A percentile compares a stretch with the other conserved stretches of the same genome.
These are phyloP conservation scores for Oikopleura albicans DNA, from an alignment of 23 tunicate genomes.

Conservation along the genomic window DNA sequence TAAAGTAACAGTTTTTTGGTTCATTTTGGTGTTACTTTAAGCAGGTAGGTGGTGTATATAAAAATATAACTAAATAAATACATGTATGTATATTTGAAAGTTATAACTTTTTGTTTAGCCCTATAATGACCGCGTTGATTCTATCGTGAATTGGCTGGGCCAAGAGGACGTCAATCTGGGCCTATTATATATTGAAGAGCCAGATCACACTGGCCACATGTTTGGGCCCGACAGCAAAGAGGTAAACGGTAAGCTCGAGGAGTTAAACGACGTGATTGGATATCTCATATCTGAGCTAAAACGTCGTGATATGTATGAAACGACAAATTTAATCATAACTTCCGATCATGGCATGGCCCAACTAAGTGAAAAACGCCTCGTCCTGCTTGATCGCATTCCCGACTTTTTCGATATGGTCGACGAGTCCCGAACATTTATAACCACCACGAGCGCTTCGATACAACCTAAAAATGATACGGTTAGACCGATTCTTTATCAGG, in stretches of 20 bases:
- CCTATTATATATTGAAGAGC: slow-evolving; percentile 1
- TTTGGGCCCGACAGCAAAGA: slow-evolving; percentile 1
- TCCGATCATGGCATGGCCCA: slow-evolving; percentile 8
- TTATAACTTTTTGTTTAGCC: neutral
- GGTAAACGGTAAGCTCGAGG: neutral
- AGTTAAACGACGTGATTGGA: neutral
- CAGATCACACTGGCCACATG: neutral
- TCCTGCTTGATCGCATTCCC: neutral
- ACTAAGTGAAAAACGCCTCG: neutral
- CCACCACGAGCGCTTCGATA: slow-evolving; percentile 39
- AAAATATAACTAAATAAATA: too few species aligned
- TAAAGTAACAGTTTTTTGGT: too few species aligned
- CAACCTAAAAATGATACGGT: slow-evolving; percentile 54
- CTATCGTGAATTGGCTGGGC: neutral
- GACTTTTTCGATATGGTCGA: slow-evolving; percentile 27
- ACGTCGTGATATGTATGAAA: neutral
- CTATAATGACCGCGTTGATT: neutral
- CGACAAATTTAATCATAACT: neutral
- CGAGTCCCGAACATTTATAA: slow-evolving; percentile 24
- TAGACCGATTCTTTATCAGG: neutral
- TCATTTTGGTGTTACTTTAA: too few species aligned
- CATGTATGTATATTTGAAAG: too few species aligned
- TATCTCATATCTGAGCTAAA: neutral
- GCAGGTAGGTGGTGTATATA: too few species aligned
- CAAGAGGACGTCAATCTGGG: neutral